Base-by-base conservation (phyloP, 2,797 vertebrate species). In the Sphenodon punctatus region DNA sequence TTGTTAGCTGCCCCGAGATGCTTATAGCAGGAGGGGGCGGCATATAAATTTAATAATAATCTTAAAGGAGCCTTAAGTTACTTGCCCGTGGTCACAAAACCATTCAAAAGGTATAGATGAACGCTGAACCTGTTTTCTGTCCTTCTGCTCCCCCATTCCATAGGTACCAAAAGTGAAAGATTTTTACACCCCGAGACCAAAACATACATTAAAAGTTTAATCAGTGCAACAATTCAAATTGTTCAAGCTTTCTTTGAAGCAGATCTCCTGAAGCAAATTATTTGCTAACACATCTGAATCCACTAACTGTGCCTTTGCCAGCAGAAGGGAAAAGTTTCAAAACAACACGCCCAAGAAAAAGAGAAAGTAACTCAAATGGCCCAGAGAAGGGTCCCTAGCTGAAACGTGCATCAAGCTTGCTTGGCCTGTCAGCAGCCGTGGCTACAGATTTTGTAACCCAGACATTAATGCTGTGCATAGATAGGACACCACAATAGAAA, bases 181-280 rank as follows among this genome's bases (percentile, higher is more conserved):
- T 17, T 34, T 22, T 20, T 34, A 10, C 34, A 34, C 34, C 30
- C 30, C 56, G n/a, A n/a, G n/a, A n/a, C n/a, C n/a, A n/a, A n/a
- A n/a, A n/a, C n/a, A n/a, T n/a, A n/a, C n/a, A n/a, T n/a, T n/a
- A n/a, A n/a, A n/a, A n/a, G n/a, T n/a, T n/a, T n/a, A n/a, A 59
- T n/a, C 10, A 3, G n/a, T 20, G 7, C 22, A 48, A 19, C 17
- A 46, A 22, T 25, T 79, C 51, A 14, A 42, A n/a, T 25, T 23
- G 34, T 15, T 12, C 27, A 20, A 19, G 13, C 6, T 10, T 32
- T 30, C 17, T n/a, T 19, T 49, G 22, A 22, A 45, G 34, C 15
- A 43, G 5, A 8, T 36, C 13, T 6, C 67, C 16, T 0, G 0
- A 42, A 8, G 1, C 0, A 16, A 32, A 6, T 1, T 25, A 15